Conservation (phyloP, 2,888 invertebrate species). For the Phragmatobia fuliginosa region DNA sequence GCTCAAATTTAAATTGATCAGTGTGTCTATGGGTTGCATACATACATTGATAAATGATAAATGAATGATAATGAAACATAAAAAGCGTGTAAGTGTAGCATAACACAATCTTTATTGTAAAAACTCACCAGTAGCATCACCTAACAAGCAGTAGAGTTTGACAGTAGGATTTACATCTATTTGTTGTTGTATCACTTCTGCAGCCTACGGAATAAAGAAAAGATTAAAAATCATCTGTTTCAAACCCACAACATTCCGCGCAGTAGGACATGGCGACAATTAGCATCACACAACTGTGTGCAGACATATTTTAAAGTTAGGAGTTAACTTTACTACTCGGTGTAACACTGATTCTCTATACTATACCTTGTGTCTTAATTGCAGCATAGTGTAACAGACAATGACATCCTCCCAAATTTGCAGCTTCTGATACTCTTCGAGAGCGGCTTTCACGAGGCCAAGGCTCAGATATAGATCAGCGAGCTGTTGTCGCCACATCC, state of each 20-base stretch:
- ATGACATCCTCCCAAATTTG: slow-evolving; percentile 97
- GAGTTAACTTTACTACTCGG: too few species aligned
- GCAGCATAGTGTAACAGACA: slow-evolving; percentile 94
- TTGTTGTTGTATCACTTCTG: slow-evolving; percentile 94
- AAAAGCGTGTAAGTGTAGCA: too few species aligned
- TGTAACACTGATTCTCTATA: not conserved
- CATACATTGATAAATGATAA: too few species aligned
- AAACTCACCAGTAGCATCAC: slow-evolving; percentile 89
- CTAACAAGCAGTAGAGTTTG: slow-evolving; percentile 96
- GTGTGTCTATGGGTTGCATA: too few species aligned
- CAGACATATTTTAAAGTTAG: too few species aligned
- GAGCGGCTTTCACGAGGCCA: slow-evolving; percentile 94
- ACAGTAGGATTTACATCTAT: slow-evolving; percentile 92
- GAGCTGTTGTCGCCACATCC: slow-evolving; percentile 92
- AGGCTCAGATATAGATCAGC: slow-evolving; percentile 93
- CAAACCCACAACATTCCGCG: too few species aligned
- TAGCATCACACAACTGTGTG: too few species aligned
- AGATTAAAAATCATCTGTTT: too few species aligned
- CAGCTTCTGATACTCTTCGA: slow-evolving; percentile 91
- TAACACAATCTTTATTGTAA: not conserved
- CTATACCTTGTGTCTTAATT: slow-evolving; percentile 92
- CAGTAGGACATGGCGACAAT: too few species aligned
- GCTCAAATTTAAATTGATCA: not conserved
- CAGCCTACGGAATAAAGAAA: slow-evolving; percentile 88
- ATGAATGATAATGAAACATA: too few species aligned